A percentile compares a stretch with the other conserved stretches of the same genome.
These are phyloP conservation scores for Stratiomys singularior DNA, from an alignment of 2,888 invertebrate genomes.

Conservation along the genomic window DNA sequence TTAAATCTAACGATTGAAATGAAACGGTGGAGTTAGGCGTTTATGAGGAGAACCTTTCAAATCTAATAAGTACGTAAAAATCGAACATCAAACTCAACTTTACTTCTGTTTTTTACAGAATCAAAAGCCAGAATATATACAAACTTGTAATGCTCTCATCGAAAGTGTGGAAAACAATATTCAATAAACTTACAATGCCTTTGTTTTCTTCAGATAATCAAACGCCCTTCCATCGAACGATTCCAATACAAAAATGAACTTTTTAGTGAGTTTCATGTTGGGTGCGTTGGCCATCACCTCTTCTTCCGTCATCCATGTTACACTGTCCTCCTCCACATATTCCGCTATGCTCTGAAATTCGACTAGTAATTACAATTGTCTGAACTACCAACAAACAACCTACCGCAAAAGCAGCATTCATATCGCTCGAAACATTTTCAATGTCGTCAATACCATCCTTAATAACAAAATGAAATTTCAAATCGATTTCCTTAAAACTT, in stretches of 20 bases:
- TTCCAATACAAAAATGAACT: conserved; percentile 82
- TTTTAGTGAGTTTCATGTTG: conserved; percentile 71
- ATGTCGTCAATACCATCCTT: conserved; percentile 36
- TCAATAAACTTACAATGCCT: conserved; percentile 73
- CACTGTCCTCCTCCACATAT: conserved; percentile 59
- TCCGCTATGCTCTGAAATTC: conserved; percentile 54
- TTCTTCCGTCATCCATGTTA: conserved; percentile 73
- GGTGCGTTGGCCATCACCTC: conserved; percentile 68
- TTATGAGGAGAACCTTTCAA: no score
- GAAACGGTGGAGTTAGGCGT: no score
- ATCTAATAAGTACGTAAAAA: no score
- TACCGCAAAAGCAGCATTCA: conserved; percentile 46
- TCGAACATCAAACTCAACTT: no score
- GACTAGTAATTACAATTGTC: not conserved
- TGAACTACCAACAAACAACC: not conserved
- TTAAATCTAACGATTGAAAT: no score
- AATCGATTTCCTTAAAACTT: conserved; percentile 46
- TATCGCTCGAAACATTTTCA: conserved; percentile 46
- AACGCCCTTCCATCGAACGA: conserved; percentile 80
- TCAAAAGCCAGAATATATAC: no score
- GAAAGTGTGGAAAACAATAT: no score
- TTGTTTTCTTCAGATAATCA: conserved; percentile 71
- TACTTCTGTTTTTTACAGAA: no score
- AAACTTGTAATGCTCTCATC: no score
- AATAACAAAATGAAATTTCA: conserved; percentile 48